Evolutionary conservation across 2,888 invertebrate species (phyloP).

Genomic region (Amphipoea oculea): DNA sequence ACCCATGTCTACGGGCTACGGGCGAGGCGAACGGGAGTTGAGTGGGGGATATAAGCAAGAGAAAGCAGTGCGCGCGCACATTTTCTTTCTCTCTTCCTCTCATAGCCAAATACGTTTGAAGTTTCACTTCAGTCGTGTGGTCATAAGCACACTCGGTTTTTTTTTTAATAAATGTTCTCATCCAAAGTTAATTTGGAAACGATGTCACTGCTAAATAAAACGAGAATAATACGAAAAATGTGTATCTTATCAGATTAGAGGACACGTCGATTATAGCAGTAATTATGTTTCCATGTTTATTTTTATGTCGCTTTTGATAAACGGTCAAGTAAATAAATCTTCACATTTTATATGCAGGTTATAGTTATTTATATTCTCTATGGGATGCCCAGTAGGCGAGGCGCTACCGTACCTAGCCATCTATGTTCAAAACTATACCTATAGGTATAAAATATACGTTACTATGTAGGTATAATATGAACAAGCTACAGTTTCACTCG

Average conservation of each 20-base stretch:
- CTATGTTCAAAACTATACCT: not conserved
- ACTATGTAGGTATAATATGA: not conserved
- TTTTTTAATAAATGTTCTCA: not conserved
- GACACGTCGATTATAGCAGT: conserved; percentile 32
- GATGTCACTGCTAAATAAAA: conserved; percentile 24
- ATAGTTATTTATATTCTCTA: not conserved
- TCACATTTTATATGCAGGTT: conserved; percentile 9
- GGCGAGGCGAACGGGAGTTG: too few species aligned
- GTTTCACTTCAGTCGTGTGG: too few species aligned
- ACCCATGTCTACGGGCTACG: too few species aligned
- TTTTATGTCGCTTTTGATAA: conserved; percentile 51
- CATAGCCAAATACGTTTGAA: too few species aligned
- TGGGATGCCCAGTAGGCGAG: too few species aligned
- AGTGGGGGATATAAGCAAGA: too few species aligned
- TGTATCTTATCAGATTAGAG: conserved; percentile 41
- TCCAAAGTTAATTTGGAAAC: not conserved
- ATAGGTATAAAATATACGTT: not conserved
- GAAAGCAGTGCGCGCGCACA: too few species aligned
- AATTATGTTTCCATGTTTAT: conserved; percentile 51
- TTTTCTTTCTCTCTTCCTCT: too few species aligned
- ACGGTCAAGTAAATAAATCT: conserved; percentile 31
- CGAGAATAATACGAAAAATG: conserved; percentile 22
- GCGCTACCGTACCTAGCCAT: not conserved
- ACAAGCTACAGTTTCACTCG: not conserved
- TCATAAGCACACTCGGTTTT: too few species aligned